Evolutionary conservation across 1,140 invertebrate genomes (phyloP).

Genomic region (Scaptodrosophila lebanonensis): DNA sequence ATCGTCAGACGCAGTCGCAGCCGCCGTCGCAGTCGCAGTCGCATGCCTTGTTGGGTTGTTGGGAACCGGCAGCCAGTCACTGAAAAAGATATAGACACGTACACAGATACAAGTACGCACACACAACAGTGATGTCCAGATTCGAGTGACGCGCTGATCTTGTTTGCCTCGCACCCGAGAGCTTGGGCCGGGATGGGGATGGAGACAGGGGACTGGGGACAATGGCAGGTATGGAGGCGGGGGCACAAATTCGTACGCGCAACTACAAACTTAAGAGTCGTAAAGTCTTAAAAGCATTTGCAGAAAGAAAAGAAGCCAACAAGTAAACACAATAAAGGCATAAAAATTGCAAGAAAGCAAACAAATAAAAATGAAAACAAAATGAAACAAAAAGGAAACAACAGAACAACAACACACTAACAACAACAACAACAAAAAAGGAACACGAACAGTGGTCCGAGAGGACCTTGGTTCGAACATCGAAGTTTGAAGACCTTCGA

Average conservation of each 20-base stretch:
- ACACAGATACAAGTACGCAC: constrained; percentile 18
- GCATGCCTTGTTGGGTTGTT: too few relatives aligned
- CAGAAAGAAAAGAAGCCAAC: constrained; percentile 69
- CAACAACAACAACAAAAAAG: too few relatives aligned
- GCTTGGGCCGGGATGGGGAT: too few relatives aligned
- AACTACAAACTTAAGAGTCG: constrained; percentile 74
- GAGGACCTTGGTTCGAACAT: too few relatives aligned
- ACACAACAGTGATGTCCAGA: not conserved
- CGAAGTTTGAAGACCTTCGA: too few relatives aligned
- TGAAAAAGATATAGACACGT: constrained; percentile 35
- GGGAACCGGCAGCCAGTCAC: too few relatives aligned
- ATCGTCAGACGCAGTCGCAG: constrained; percentile 4
- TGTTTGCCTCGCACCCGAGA: constrained; percentile 46
- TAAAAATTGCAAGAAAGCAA: constrained; percentile 74
- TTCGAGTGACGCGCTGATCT: constrained; percentile 42
- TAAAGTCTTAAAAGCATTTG: constrained; percentile 76
- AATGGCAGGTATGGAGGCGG: not conserved
- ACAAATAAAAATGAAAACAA: constrained; percentile 61
- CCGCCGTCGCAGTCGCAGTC: constrained; percentile 12
- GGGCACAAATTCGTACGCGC: constrained; percentile 69
- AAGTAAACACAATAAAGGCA: constrained; percentile 74
- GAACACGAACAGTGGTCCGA: too few relatives aligned
- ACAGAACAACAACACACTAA: constrained; percentile 55
- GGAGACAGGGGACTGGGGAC: not conserved
- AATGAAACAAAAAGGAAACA: constrained; percentile 22